Base-by-base conservation (phyloP, 2,888 invertebrate genomes). In the Perdita meconis region DNA sequence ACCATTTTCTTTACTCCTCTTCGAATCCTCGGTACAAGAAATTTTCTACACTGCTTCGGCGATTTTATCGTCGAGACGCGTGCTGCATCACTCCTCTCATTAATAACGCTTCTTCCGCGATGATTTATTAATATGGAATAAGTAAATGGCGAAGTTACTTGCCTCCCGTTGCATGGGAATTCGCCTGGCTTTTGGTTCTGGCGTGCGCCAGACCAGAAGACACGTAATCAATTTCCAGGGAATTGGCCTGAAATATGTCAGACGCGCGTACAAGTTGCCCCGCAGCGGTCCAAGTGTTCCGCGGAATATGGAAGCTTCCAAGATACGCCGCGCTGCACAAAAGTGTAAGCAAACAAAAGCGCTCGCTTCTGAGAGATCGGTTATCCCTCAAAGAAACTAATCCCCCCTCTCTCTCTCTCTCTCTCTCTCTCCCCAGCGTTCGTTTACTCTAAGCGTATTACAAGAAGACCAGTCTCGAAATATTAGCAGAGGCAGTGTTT, bases 1-100 rank as follows among this genome's bases (percentile, higher is more conserved):
- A 60, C 57, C 34, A 50, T 67, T 70, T 68, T 26, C 80, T 40
- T 55, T 34, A 10, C 24, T 34, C 42, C 26, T 6, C 64, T 5
- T 36, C 12, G 12, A 1, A 30, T 16, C 16, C 36, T 38, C 30
- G 36, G 50, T 51, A 34, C 60, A 75, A 83, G 61, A 83, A 80
- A 76, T 83, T 75, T 67, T 68, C 59, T 57, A 51, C 68, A 63
- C 72, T 67, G 63, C 10, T 63, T 53, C 51, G 51, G 6, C 13
- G n/a, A 67, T 67, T 57, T 16, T 30, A 61, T 36, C 40, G 19
- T 10, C 30, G 30, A 3, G 34, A 13, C n/a, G 19, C 24, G 12
- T 12, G 36, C 19, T 38, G 22, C 60, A 47, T 61, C 38, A 34
- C 26, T 19, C 63, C 22, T 57, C 22, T 70, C 65, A 36, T 74